Conservation (phyloP, 1,140 invertebrate genomes). For the Monochamus saltuarius region DNA sequence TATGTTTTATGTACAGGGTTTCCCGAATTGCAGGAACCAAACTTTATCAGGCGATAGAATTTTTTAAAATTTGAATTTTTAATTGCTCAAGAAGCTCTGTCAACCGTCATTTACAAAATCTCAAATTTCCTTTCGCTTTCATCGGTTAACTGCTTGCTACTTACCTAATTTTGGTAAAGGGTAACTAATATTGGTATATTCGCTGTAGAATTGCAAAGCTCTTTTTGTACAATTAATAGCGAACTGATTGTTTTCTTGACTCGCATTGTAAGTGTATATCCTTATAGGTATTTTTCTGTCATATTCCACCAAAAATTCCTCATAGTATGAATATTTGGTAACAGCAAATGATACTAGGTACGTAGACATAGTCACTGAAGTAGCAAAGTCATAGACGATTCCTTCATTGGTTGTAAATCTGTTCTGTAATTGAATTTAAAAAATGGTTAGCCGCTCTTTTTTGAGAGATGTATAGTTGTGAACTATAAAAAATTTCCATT, state of each 20-base stretch:
- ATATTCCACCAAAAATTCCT: conserved; percentile 46
- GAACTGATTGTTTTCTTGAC: conserved; percentile 59
- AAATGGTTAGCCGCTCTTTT: too few species aligned
- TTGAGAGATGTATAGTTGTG: too few species aligned
- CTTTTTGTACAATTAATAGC: conserved; percentile 68
- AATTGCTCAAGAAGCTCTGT: too few species aligned
- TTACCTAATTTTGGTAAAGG: conserved; percentile 63
- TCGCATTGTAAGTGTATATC: conserved; percentile 68
- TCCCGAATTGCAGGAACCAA: too few species aligned
- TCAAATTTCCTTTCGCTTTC: too few species aligned
- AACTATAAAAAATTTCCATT: too few species aligned
- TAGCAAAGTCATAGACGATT: conserved; percentile 60
- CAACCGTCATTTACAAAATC: too few species aligned
- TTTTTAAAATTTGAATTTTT: too few species aligned
- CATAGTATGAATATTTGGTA: conserved; percentile 66
- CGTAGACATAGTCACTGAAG: conserved; percentile 75
- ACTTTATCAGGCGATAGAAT: too few species aligned
- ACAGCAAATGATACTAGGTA: conserved; percentile 76
- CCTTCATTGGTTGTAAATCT: conserved; percentile 15
- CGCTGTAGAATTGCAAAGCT: conserved; percentile 72
- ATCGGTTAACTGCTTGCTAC: too few species aligned
- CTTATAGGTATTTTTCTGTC: conserved; percentile 57
- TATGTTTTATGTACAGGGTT: too few species aligned
- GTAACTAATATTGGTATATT: conserved; percentile 74
- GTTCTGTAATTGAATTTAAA: not conserved